A percentile compares a stretch with the other conserved stretches of the same genome.
phyloP scores from a whole-genome alignment of 2,888 invertebrate species.

The Sesia bembeciformis region DNA sequence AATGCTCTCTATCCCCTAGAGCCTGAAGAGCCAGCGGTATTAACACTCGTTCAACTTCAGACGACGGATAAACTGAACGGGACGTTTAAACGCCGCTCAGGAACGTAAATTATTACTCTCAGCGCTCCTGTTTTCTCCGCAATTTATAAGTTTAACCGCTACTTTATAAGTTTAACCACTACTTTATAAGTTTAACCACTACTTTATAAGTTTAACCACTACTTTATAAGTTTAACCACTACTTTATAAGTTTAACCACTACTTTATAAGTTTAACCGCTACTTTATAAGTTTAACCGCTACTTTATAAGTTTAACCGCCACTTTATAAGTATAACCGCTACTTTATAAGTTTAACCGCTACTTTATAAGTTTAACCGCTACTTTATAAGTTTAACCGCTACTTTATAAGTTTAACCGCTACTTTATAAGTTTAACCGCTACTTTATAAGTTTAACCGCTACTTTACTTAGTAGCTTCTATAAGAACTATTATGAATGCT shows the following conservation, averaged over 20 bases:
- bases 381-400: conserved; percentile 31
- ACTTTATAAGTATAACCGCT: too few relatives aligned
- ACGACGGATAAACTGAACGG: conserved; percentile 33
- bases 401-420: conserved; percentile 31
- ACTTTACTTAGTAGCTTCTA: too few relatives aligned
- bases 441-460: conserved; percentile 25
- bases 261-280: conserved; percentile 31
- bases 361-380: conserved; percentile 31
- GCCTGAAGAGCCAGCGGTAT: not conserved
- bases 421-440: conserved; percentile 31
- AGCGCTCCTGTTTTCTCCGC: conserved; percentile 29
- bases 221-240: conserved; percentile 31
- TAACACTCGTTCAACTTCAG: conserved; percentile 8
- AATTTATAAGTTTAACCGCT: conserved; percentile 28
- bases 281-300: conserved; percentile 31
- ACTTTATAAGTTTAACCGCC: conserved; percentile 31
- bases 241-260: conserved; percentile 31
- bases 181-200: conserved; percentile 31
- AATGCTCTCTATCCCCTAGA: not conserved
- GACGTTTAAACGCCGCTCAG: conserved; percentile 42
- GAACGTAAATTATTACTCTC: conserved; percentile 43
- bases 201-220: conserved; percentile 31
- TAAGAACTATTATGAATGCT: too few relatives aligned
- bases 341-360: conserved; percentile 31
- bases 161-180: conserved; percentile 14